These are phyloP conservation scores for Tragelaphus eurycerus DNA, from an alignment of 2,797 vertebrate species.

Conservation along the genomic window DNA sequence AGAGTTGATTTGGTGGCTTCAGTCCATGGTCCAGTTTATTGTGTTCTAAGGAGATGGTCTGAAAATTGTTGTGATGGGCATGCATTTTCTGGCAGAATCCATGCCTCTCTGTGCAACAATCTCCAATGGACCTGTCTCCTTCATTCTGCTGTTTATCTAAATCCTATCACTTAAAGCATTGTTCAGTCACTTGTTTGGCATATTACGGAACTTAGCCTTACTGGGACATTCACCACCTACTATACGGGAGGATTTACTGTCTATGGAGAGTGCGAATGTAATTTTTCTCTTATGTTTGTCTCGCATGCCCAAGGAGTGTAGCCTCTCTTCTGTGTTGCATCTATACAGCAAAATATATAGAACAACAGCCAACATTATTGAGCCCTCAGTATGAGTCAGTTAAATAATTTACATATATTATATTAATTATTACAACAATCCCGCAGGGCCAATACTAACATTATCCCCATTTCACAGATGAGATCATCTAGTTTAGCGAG, in stretches of 20 bases:
- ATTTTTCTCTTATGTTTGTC: not conserved
- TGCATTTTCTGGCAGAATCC: not conserved
- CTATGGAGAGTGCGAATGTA: not conserved
- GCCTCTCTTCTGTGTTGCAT: not conserved
- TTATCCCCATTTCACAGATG: not conserved
- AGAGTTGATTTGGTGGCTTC: not conserved
- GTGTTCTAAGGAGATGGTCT: not conserved
- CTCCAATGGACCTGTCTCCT: not conserved
- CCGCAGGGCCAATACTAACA: not conserved
- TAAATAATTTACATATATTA: not conserved
- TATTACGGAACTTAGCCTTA: not conserved
- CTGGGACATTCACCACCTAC: not conserved
- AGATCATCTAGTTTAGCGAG: not conserved
- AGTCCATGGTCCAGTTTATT: not conserved
- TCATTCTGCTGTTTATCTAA: not conserved
- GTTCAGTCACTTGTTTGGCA: not conserved
- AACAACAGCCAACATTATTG: not conserved
- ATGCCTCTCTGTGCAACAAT: not conserved
- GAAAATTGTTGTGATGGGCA: not conserved
- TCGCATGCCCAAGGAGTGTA: not conserved
- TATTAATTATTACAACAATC: not conserved
- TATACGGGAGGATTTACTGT: not conserved
- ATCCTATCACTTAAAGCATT: not conserved
- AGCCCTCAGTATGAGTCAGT: not conserved
- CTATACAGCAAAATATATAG: not conserved